Base-by-base conservation (phyloP, 2,797 vertebrate genomes). In the Microcaecilia unicolor region DNA sequence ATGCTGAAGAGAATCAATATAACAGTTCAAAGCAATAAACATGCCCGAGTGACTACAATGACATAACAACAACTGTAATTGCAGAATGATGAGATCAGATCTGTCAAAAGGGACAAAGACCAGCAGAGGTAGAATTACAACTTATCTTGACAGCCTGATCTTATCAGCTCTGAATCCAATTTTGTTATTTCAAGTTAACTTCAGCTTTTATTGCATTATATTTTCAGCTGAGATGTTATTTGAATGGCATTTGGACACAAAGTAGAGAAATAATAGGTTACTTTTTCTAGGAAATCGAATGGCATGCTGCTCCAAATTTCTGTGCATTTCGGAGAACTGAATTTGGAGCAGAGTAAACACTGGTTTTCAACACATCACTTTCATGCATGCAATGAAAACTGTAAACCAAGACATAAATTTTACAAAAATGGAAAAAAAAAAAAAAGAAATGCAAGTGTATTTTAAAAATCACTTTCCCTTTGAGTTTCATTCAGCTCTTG, bases 1-100 rank as follows among this genome's bases (percentile, higher is more conserved):
- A 35, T 34, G 41, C 41, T 34, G 43, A 55, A 47, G 8, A 48
- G 8, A 21, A 53, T 48, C 37, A 46, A 14, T n/a, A 55, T 9
- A 61, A 28, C 20, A 31, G 14, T 53, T 31, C 50, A n/a, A 10
- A 28, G 13, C 1, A 39, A 26, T 27, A 37, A 58, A 51, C 15
- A 23, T 2, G 1, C 28, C 38, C 29, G 31, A 59, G 22, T 25
- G 24, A 56, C 2, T n/a, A 3, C 2, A 43, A 24, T 19, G 42
- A 25, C 9, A 41, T 4, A 56, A 53, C 43, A 55, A 2, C 10
- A 11, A 9, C 9, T 44, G 2, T 31, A 43, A 40, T 41, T 48
- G 11, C 7, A 51, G 15, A 44, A 41, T 22, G 9, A 35, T 44
- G 15, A 13, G 31, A 55, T 52, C 27, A 58, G 55, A 51, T 29